A percentile compares a stretch with the other conserved stretches of the same genome.
phyloP scores from a whole-genome alignment of 2,888 invertebrate species.

The Ormia ochracea region DNA sequence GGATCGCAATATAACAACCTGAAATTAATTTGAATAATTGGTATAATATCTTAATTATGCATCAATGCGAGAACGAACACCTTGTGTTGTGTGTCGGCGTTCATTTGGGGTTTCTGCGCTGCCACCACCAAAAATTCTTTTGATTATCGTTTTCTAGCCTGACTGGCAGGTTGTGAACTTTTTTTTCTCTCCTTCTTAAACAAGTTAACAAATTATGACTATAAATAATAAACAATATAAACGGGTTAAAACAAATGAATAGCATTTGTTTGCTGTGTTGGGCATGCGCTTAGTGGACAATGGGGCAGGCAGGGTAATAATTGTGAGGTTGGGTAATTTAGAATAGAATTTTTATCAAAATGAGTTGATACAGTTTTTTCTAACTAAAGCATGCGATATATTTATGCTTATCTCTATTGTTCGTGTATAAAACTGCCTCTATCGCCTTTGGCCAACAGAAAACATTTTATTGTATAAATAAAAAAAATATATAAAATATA shows the following conservation, averaged over 20 bases:
- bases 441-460: too few species aligned
- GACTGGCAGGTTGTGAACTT: conserved; percentile 69
- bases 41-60: conserved; percentile 76
- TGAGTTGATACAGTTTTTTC: too few species aligned
- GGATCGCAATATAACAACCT: conserved; percentile 65
- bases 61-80: conserved; percentile 64
- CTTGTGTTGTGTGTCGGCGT: conserved; percentile 17
- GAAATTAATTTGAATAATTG: conserved; percentile 74
- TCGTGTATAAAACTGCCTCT: too few species aligned
- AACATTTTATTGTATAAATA: too few species aligned
- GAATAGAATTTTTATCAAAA: too few species aligned
- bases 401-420: too few species aligned
- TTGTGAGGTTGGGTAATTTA: too few species aligned
- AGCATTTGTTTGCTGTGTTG: conserved; percentile 14
- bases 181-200: conserved; percentile 45
- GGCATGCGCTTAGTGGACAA: background rate
- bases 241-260: conserved; percentile 69
- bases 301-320: too few species aligned
- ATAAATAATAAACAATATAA: conserved; percentile 75
- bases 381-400: too few species aligned
- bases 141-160: conserved; percentile 1
- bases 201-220: conserved; percentile 71
- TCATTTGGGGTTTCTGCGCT: conserved; percentile 20
- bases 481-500: too few species aligned
- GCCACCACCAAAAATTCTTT: conserved; percentile 15